A percentile compares a stretch with the other conserved stretches of the same genome.
These are phyloP conservation scores for Sarcophaga subvicina DNA, from an alignment of 2,888 invertebrate genomes.

Conservation along the genomic window DNA sequence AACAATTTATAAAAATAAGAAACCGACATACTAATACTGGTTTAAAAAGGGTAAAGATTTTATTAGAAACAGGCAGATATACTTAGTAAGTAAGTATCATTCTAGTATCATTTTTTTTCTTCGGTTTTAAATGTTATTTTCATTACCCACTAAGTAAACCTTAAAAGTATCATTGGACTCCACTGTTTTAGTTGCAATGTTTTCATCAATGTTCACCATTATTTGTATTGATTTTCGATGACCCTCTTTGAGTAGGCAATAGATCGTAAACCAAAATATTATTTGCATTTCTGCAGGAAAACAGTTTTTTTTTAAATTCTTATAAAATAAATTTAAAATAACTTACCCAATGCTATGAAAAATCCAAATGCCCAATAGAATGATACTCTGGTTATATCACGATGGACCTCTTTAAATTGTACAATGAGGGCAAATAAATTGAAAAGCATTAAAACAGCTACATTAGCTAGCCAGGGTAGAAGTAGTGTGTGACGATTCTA, in stretches of 20 bases:
- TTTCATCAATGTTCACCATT: conserved; percentile 3
- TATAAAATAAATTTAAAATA: not conserved
- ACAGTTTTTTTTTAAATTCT: not conserved
- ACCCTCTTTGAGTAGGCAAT: conserved; percentile 19
- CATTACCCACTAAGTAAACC: conserved; percentile 34
- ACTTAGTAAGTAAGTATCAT: too few species aligned
- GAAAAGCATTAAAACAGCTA: conserved; percentile 25
- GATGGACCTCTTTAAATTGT: conserved; percentile 37
- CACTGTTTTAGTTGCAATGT: not conserved
- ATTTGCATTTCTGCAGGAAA: conserved; percentile 19
- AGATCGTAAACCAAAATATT: conserved; percentile 35
- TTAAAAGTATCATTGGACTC: conserved; percentile 26
- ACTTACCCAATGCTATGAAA: conserved; percentile 37
- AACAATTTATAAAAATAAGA: too few species aligned
- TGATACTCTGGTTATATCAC: not conserved
- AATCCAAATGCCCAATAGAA: conserved; percentile 41
- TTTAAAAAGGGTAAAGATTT: too few species aligned
- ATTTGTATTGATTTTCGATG: conserved; percentile 29
- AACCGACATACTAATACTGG: too few species aligned
- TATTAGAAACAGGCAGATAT: too few species aligned
- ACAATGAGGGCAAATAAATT: conserved; percentile 24
- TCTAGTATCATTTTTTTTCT: too few species aligned
- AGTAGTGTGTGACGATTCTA: conserved; percentile 31
- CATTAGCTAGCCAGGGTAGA: conserved; percentile 39
- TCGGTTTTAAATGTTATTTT: not conserved